A percentile compares a stretch with the other conserved stretches of the same genome.
These are phyloP conservation scores for Pungitius pungitius DNA, from an alignment of 2,113 vertebrate species.

Conservation along the genomic window DNA sequence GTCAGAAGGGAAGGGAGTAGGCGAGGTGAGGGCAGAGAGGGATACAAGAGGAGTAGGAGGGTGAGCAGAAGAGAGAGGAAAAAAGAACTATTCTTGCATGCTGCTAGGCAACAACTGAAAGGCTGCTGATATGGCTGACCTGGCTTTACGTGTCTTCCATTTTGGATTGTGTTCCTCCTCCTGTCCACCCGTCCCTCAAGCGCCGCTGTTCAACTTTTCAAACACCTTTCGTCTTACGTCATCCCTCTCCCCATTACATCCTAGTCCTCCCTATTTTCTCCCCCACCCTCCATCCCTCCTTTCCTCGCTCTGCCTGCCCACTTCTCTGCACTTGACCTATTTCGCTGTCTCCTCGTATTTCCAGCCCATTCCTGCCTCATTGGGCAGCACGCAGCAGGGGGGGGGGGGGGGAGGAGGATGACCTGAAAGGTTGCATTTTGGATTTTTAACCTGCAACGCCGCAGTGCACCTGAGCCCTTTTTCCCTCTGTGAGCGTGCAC, in stretches of 20 bases:
- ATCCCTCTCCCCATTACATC: neutral
- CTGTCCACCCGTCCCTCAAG: slow-evolving; percentile 11
- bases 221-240: slow-evolving; percentile 30
- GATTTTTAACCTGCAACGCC: slow-evolving; percentile 51
- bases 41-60: slow-evolving; percentile 12
- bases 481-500: neutral
- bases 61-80: slow-evolving; percentile 30
- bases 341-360: slow-evolving; percentile 41
- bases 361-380: slow-evolving; percentile 56
- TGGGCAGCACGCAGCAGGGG: slow-evolving; percentile 38
- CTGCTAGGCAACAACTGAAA: slow-evolving; percentile 65
- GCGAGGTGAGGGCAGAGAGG: slow-evolving; percentile 16
- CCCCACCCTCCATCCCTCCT: neutral
- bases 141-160: slow-evolving; percentile 57
- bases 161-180: slow-evolving; percentile 30
- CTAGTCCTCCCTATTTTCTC: slow-evolving; percentile 14
- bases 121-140: slow-evolving; percentile 65
- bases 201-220: slow-evolving; percentile 44
- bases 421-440: slow-evolving; percentile 36
- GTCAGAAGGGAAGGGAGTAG: slow-evolving; percentile 9
- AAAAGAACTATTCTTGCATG: slow-evolving; percentile 27
- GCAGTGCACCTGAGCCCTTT: slow-evolving; percentile 53
- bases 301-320: slow-evolving; percentile 1
- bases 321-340: slow-evolving; percentile 68
- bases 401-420: slow-evolving; percentile 51